phyloP scores from a whole-genome alignment of 2,888 invertebrate genomes.

The Erannis defoliaria region DNA sequence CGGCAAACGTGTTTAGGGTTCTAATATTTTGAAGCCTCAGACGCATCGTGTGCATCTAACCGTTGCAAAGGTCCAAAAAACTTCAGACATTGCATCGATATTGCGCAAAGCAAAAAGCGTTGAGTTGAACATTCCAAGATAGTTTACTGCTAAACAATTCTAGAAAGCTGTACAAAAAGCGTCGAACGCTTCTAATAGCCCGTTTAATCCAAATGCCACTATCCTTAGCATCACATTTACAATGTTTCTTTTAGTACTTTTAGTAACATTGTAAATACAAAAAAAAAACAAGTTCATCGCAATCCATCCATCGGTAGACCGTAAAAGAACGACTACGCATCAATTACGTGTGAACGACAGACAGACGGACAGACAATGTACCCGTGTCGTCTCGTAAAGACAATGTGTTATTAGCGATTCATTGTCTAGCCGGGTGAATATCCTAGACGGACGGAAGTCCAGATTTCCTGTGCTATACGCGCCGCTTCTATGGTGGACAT shows the following conservation, averaged over 20 bases:
- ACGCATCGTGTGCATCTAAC: not conserved
- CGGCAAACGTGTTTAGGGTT: constrained; percentile 24
- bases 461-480: constrained; percentile 79
- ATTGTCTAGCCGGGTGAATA: constrained; percentile 80
- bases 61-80: constrained; percentile 6
- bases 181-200: constrained; percentile 20
- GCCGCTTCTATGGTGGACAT: constrained; percentile 46
- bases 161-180: constrained; percentile 15
- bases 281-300: constrained; percentile 51
- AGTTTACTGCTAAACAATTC: constrained; percentile 29
- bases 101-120: constrained; percentile 8
- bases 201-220: constrained; percentile 36
- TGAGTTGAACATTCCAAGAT: not conserved
- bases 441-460: constrained; percentile 82
- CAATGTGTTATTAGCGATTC: constrained; percentile 73
- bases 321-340: constrained; percentile 69
- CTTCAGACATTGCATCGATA: not conserved
- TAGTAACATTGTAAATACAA: no score
- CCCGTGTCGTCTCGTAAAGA: constrained; percentile 43
- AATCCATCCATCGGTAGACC: constrained; percentile 73
- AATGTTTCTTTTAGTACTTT: no score
- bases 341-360: constrained; percentile 65
- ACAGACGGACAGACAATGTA: constrained; percentile 51
- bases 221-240: constrained; percentile 26
- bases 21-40: constrained; percentile 21